Evolutionary conservation across 2,797 vertebrate genomes (phyloP).

Genomic region (Knipowitschia caucasica): DNA sequence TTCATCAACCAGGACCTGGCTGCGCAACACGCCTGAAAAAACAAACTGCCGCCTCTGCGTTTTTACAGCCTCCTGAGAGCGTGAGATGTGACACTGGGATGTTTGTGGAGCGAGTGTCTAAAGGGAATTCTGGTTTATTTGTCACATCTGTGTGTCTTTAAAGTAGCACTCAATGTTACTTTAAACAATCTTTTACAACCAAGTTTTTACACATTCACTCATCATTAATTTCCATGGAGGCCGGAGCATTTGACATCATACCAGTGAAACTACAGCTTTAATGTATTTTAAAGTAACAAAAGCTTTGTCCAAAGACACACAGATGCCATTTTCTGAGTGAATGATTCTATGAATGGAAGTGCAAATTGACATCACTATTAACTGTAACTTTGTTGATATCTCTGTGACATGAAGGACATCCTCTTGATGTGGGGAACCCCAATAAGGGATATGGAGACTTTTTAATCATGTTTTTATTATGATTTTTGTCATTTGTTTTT

Average conservation of each 20-base stretch:
- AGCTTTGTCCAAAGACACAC: constrained; percentile 54
- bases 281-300: constrained; percentile 21
- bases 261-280: constrained; percentile 26
- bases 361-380: constrained; percentile 48
- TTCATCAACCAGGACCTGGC: constrained; percentile 97
- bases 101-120: constrained; percentile 41
- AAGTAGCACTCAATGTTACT: constrained; percentile 54
- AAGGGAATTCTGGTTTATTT: constrained; percentile 29
- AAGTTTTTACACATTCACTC: constrained; percentile 25
- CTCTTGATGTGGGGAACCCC: constrained; percentile 51
- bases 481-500: constrained; percentile 16
- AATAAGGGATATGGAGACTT: constrained; percentile 54
- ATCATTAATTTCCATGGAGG: constrained; percentile 3
- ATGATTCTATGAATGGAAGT: constrained; percentile 24
- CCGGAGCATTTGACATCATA: constrained; percentile 18
- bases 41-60: constrained; percentile 40
- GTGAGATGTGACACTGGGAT: constrained; percentile 19
- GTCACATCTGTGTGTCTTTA: constrained; percentile 66
- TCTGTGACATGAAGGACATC: constrained; percentile 61
- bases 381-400: constrained; percentile 26
- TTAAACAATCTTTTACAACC: constrained; percentile 34
- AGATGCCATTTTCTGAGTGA: constrained; percentile 53
- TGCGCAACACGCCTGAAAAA: constrained; percentile 81
- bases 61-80: constrained; percentile 33
- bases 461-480: constrained; percentile 20